phyloP scores from a whole-genome alignment of 2,888 invertebrate genomes.

The Smittia sp. region DNA sequence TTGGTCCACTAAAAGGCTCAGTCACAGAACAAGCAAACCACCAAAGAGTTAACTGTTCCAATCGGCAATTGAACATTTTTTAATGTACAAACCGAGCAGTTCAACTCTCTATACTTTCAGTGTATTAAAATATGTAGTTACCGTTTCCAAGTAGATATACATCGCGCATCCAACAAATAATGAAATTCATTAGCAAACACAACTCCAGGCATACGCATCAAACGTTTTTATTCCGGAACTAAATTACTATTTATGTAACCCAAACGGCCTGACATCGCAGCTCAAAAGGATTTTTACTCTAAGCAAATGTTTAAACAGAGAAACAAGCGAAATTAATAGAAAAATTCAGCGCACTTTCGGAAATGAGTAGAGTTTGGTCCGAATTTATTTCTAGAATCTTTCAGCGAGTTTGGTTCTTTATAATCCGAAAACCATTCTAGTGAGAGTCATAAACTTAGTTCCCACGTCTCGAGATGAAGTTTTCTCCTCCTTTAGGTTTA shows the following conservation, averaged over 20 bases:
- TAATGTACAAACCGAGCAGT: not conserved
- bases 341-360: not conserved
- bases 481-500: no score
- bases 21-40: not conserved
- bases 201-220: conserved; percentile 27
- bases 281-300: not conserved
- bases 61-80: conserved; percentile 33
- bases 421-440: no score
- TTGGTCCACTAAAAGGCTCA: no score
- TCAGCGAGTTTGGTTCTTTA: no score
- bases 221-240: not conserved
- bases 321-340: not conserved
- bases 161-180: conserved; percentile 28
- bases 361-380: no score
- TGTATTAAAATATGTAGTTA: conserved; percentile 34
- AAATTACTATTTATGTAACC: conserved; percentile 7
- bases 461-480: no score
- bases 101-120: not conserved
- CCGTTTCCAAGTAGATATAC: conserved; percentile 25
- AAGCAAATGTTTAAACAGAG: not conserved
- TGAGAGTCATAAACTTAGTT: no score
- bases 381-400: no score
- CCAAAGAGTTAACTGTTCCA: not conserved
- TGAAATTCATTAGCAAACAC: conserved; percentile 39
- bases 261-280: not conserved